Conservation (phyloP, 2,113 vertebrate genomes). For the Sylvia atricapilla region DNA sequence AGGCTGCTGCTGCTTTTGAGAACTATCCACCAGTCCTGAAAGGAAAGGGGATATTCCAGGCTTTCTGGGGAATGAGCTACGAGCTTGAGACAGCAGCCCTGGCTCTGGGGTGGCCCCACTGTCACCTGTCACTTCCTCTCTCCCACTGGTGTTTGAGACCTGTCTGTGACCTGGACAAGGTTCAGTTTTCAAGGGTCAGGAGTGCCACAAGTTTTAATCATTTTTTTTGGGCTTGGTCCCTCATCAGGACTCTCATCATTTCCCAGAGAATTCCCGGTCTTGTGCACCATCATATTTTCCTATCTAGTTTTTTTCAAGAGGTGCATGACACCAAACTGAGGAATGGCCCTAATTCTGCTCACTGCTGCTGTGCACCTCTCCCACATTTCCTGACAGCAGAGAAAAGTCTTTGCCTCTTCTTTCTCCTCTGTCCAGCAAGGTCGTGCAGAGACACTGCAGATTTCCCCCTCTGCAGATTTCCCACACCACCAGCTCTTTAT, state of each 20-base stretch:
- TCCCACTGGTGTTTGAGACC: background rate
- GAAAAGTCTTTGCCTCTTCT: background rate
- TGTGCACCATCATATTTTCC: background rate
- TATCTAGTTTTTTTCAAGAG: background rate
- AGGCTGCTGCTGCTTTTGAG: background rate
- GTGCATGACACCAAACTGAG: background rate
- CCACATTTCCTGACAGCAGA: background rate
- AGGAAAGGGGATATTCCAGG: background rate
- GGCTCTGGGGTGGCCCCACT: background rate
- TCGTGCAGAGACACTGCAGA: background rate
- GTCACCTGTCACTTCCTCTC: background rate
- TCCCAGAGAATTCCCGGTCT: background rate
- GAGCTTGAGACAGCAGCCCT: background rate
- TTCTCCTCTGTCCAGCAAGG: constrained; percentile 13
- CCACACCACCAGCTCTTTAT: constrained; percentile 48
- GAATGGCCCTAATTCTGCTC: background rate
- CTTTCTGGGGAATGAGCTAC: background rate
- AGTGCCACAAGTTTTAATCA: background rate
- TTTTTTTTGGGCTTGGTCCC: background rate
- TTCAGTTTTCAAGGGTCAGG: background rate
- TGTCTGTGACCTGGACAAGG: background rate
- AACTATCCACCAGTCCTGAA: background rate
- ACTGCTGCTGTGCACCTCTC: background rate
- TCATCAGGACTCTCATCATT: background rate
- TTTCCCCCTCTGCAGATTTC: background rate